Percentiles rank a stretch among this genome's conserved stretches.
Conservation (phyloP, 1,140 invertebrate species). For the Fragariocoptes setiger region DNA sequence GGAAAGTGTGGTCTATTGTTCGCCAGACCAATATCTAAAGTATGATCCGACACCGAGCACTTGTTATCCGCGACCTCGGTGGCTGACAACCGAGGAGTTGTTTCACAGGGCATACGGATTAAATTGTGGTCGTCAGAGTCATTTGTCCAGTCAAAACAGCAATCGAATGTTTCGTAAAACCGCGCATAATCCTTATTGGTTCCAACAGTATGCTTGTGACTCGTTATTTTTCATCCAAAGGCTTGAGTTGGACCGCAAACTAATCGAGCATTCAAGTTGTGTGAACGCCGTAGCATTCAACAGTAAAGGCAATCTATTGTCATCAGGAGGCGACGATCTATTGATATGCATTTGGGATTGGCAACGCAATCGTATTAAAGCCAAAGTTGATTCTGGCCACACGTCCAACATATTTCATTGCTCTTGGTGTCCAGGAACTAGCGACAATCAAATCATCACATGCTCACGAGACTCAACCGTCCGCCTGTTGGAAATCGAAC, state of each 20-base stretch:
- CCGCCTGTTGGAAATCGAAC: constrained; percentile 11
- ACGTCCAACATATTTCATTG: constrained; percentile 1
- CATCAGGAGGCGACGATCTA: constrained; percentile 20
- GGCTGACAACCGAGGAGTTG: background rate
- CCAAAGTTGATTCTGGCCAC: background rate
- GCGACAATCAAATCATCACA: constrained; percentile 52
- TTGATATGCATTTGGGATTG: constrained; percentile 19
- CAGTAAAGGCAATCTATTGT: constrained; percentile 24
- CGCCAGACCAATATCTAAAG: background rate
- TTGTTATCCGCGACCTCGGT: background rate
- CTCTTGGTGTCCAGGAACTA: constrained; percentile 15
- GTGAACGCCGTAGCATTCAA: constrained; percentile 76
- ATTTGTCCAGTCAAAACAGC: too few species aligned
- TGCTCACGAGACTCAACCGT: constrained; percentile 65
- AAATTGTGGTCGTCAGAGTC: background rate
- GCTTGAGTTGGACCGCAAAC: background rate
- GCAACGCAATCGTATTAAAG: constrained; percentile 8
- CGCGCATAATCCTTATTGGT: background rate
- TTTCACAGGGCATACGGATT: background rate
- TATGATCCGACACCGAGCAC: constrained; percentile 1
- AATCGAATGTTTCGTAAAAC: background rate
- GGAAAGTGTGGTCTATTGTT: background rate
- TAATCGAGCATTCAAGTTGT: constrained; percentile 27
- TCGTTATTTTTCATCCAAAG: constrained; percentile 2
- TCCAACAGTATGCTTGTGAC: background rate